Conservation (phyloP, 2,888 invertebrate genomes). For the Cyrtodaria siliqua region DNA sequence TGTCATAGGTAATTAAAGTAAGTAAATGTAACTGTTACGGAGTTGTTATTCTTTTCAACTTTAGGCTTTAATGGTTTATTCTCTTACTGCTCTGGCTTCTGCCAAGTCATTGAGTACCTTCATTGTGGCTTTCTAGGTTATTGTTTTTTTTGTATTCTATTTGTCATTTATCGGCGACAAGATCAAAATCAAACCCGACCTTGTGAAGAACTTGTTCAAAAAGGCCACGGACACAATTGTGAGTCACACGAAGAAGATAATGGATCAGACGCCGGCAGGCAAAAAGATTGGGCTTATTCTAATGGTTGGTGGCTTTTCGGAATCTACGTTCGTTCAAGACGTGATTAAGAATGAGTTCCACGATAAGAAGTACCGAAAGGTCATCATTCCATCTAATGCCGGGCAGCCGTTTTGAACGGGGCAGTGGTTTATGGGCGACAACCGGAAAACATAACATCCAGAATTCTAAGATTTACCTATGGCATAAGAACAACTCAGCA, state of each 20-base stretch:
- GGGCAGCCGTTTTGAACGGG: slow-evolving; percentile 58
- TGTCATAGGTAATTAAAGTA: no score
- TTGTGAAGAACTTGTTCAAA: slow-evolving; percentile 36
- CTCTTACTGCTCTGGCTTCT: no score
- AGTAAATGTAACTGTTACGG: no score
- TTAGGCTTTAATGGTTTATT: no score
- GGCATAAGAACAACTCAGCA: slow-evolving; percentile 28
- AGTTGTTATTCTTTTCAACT: no score
- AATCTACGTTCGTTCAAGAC: slow-evolving; percentile 55
- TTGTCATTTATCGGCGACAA: slow-evolving; percentile 49
- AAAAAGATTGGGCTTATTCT: slow-evolving; percentile 45
- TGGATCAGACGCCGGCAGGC: slow-evolving; percentile 29
- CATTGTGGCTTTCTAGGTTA: no score
- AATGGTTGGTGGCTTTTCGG: slow-evolving; percentile 63
- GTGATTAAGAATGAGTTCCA: slow-evolving; percentile 53
- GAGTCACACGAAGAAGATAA: slow-evolving; percentile 46
- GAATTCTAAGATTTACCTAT: slow-evolving; percentile 50
- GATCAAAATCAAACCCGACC: slow-evolving; percentile 38
- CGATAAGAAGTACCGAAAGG: slow-evolving; percentile 36
- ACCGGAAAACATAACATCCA: slow-evolving; percentile 51
- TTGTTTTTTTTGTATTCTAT: no score
- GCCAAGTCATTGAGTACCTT: no score
- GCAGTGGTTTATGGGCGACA: slow-evolving; percentile 59
- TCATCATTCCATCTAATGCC: slow-evolving; percentile 58
- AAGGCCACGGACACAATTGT: slow-evolving; percentile 57